These are phyloP conservation scores for Anoplopoma fimbria DNA, from an alignment of 2,113 vertebrate genomes.

Conservation along the genomic window DNA sequence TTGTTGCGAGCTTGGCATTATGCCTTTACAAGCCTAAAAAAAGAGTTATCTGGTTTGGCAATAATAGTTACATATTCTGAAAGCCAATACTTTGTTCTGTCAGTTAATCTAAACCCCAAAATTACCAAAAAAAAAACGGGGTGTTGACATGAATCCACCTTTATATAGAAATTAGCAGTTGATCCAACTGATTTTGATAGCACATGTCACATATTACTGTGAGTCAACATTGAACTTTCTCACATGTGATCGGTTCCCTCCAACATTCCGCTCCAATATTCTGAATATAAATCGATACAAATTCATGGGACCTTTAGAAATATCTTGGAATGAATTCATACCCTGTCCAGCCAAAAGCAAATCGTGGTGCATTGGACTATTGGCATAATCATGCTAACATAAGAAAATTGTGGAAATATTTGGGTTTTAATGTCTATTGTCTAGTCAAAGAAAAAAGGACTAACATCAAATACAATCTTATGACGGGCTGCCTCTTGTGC, in stretches of 20 bases:
- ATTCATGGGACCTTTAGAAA: not conserved
- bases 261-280: not conserved
- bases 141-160: no score
- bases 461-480: not conserved
- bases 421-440: not conserved
- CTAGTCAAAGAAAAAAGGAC: not conserved
- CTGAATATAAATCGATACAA: not conserved
- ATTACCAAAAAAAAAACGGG: no score
- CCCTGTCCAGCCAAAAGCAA: not conserved
- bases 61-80: no score
- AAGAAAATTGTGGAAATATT: no score
- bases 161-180: no score
- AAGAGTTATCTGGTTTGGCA: no score
- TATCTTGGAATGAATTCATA: not conserved
- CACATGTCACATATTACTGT: not conserved
- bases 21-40: no score
- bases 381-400: not conserved
- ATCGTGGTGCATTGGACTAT: not conserved
- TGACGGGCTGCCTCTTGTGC: not conserved
- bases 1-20: no score
- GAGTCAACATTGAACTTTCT: not conserved
- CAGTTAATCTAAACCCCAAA: no score
- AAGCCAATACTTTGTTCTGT: no score
- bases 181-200: no score
- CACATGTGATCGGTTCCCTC: not conserved